Evolutionary conservation across 2,888 invertebrate genomes (phyloP), one percentile per base, ranked within the genome.

Genomic region (Meghimatium bilineatum): DNA sequence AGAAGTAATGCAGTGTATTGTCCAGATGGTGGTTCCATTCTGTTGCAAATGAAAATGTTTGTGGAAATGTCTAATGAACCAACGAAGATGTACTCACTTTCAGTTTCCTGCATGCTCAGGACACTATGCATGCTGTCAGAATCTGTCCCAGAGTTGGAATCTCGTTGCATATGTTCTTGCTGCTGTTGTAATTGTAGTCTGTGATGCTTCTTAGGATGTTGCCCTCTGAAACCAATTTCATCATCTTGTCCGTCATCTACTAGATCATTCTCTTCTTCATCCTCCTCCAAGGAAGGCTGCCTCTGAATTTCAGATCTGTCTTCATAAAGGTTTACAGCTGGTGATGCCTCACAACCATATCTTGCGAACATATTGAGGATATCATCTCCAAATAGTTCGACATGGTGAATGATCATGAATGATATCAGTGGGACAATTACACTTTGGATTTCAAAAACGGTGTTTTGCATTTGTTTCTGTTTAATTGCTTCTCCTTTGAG

Each of bases 361-460:
- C 67, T 78, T 38, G 74, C 38, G 49, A 82, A 85, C 78, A 79
- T 75, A 32, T 34, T 32, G 52, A 95, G 94, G 38, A 96, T 95
- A 89, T 96, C 96, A 12, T 96, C 95, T 49, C 97, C 97, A 90
- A 97, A 96, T 14, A 97, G 94, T 23, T 95, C 95, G 90, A 96
- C 96, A 90, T 96, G 96, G 92, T 97, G 96, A 66, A 96, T 95
- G 87, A 97, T 97, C 84, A 97, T 95, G 91, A 96, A 95, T 94
- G 97, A 97, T 0, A 97, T 97, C 67, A 97, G 96, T 91, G 97
- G 97, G 34, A 97, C 96, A 52, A 97, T 97, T 90, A 97, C 95
- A 93, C 97, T 97, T 92, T 96, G 96, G 8, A 97, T 96, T 80
- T 96, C 96, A 97, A 97, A 97, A 86, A 84, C 49, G 56, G 80